Base-by-base conservation (phyloP, 2,888 invertebrate species). In the Lymantria monacha region DNA sequence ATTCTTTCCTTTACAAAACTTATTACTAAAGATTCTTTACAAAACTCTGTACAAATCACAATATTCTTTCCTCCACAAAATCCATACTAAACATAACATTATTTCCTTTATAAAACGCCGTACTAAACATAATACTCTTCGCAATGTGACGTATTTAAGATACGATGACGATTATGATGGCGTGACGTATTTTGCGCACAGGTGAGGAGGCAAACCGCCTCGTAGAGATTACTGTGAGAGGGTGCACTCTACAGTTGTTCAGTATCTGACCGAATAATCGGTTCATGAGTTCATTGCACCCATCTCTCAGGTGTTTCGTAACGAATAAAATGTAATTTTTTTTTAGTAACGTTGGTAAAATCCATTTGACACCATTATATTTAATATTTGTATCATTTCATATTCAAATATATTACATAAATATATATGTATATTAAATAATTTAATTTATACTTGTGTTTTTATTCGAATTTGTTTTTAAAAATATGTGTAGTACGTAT, bases 191-290 rank as follows among this genome's bases (percentile, higher is more conserved):
- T 38, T n/a, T n/a, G 9, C 11, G 1, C 38, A 38, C 38, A n/a
- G 38, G n/a, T 38, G 12, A 38, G 12, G n/a, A 38, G 41, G 13
- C 14, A 41, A 9, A 41, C 13, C 9, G 14, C 12, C 41, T 38
- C 13, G 41, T 14, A 14, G 41, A 33, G 33, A 33, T 41, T 9
- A 38, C 33, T 41, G 41, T 41, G 41, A 41, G 41, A 33, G 41
- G 41, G 41, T 41, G 41, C 33, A 33, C 5, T 41, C 13, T 14
- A 41, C 41, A 9, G 15, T 41, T 46, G n/a, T 41, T 14, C 41
- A 41, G 41, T 41, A 41, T 41, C 41, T 41, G 41, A 41, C 41
- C 41, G 30, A 30, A 33, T 44, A 44, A 31, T 41, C 41, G 41
- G 41, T 41, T 41, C 41, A 41, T 14, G 41, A 41, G 41, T 41